Conservation (phyloP, 2,888 invertebrate genomes). For the Rotaria magnacalcarata region DNA sequence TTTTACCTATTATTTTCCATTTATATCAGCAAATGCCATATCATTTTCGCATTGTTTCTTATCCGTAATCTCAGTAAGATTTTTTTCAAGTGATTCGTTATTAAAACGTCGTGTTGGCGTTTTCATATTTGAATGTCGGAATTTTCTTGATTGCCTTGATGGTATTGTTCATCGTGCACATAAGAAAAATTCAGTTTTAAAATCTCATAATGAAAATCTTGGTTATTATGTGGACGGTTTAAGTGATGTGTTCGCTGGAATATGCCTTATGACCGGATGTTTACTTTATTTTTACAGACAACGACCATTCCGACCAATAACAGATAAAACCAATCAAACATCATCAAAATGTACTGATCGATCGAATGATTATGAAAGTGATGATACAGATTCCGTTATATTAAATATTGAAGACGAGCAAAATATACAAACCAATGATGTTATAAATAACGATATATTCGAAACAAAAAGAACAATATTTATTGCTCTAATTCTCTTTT, state of each 20-base stretch:
- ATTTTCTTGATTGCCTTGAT: slow-evolving; percentile 45
- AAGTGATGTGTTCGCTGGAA: slow-evolving; percentile 41
- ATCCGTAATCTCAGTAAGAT: slow-evolving; percentile 36
- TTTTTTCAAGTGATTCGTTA: slow-evolving; percentile 39
- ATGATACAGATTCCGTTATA: neutral
- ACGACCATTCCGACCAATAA: neutral
- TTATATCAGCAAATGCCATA: slow-evolving; percentile 37
- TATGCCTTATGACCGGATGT: slow-evolving; percentile 28
- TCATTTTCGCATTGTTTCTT: slow-evolving; percentile 38
- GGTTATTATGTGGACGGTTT: slow-evolving; percentile 44
- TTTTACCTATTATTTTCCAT: slow-evolving; percentile 39
- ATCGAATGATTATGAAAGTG: neutral
- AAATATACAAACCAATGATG: neutral
- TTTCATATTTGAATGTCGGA: slow-evolving; percentile 41
- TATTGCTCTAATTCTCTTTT: neutral
- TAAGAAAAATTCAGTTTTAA: slow-evolving; percentile 26
- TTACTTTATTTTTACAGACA: slow-evolving; percentile 37
- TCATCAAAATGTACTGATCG: neutral
- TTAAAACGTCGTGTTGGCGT: slow-evolving; percentile 40
- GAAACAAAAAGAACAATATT: slow-evolving; percentile 38
- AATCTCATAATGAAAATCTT: slow-evolving; percentile 36
- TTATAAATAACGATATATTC: neutral
- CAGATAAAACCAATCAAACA: neutral
- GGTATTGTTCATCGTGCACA: slow-evolving; percentile 43
- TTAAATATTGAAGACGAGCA: neutral